A percentile compares a stretch with the other conserved stretches of the same genome.
Evolutionary conservation across 2,797 vertebrate genomes (phyloP).

Genomic region (Threskiornis aethiopicus): DNA sequence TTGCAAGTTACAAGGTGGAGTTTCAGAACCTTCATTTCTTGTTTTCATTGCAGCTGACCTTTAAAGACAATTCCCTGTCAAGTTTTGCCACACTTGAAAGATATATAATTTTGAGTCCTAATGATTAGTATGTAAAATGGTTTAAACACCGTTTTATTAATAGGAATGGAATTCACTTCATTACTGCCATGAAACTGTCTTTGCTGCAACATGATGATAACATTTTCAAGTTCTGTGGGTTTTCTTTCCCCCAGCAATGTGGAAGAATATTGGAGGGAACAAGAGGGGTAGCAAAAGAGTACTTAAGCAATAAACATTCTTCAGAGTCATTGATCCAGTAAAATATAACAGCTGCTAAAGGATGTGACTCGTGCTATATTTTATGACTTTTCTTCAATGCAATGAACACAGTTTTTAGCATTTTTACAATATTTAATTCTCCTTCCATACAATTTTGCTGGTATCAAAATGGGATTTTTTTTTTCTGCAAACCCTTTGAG

Average conservation of each 20-base stretch:
- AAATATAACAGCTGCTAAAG: background rate
- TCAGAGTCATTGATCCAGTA: background rate
- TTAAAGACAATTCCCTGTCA: background rate
- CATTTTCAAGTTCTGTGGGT: background rate
- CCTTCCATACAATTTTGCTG: background rate
- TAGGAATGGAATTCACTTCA: background rate
- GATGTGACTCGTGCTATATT: background rate
- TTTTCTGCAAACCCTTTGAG: background rate
- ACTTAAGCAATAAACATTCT: background rate
- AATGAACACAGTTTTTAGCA: background rate
- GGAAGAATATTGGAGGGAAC: background rate
- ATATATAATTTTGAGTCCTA: background rate
- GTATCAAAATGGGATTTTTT: background rate
- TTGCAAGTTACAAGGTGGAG: background rate
- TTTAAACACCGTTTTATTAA: background rate
- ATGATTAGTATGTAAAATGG: background rate
- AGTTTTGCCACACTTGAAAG: background rate
- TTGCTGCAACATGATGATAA: background rate
- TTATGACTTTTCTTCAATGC: background rate
- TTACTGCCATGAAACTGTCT: background rate
- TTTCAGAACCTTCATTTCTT: background rate
- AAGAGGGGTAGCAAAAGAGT: background rate
- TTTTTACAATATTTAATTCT: background rate
- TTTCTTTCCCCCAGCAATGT: background rate
- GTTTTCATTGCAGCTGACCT: background rate